A percentile compares a stretch with the other conserved stretches of the same genome.
Evolutionary conservation across 2,888 invertebrate species (phyloP).

Genomic region (Choreutis nemorana): DNA sequence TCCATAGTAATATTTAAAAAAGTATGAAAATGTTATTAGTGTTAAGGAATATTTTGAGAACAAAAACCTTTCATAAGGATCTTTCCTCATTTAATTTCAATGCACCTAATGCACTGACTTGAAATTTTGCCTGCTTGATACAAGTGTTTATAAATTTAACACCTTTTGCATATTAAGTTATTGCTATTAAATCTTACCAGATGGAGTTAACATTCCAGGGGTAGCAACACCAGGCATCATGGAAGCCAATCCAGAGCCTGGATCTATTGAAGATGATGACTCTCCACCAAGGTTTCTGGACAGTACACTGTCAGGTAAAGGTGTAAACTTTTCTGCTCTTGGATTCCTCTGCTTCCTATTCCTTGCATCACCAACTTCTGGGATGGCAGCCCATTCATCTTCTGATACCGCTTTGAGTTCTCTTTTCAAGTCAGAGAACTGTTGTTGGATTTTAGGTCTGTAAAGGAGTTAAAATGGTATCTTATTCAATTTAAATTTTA

Average conservation of each 20-base stretch:
- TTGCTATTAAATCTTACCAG: slow-evolving; percentile 67
- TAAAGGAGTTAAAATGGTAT: too few relatives aligned
- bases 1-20: too few relatives aligned
- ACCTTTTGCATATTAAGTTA: too few relatives aligned
- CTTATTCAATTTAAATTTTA: too few relatives aligned
- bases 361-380: slow-evolving; percentile 99
- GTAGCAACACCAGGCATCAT: slow-evolving; percentile 88
- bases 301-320: slow-evolving; percentile 95
- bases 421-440: slow-evolving; percentile 96
- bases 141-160: too few relatives aligned
- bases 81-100: background rate
- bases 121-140: too few relatives aligned
- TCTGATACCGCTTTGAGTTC: slow-evolving; percentile 83
- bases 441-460: slow-evolving; percentile 98
- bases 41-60: too few relatives aligned
- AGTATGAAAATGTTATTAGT: slow-evolving; percentile 1
- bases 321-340: slow-evolving; percentile 95
- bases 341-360: slow-evolving; percentile 97
- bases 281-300: slow-evolving; percentile 88
- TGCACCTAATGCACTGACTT: too few relatives aligned
- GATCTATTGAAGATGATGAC: slow-evolving; percentile 79
- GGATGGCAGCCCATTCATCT: slow-evolving; percentile 96
- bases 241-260: slow-evolving; percentile 84
- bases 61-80: background rate
- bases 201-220: slow-evolving; percentile 87